Base-by-base conservation (phyloP, 2,113 vertebrate genomes). In the Caracal caracal region DNA sequence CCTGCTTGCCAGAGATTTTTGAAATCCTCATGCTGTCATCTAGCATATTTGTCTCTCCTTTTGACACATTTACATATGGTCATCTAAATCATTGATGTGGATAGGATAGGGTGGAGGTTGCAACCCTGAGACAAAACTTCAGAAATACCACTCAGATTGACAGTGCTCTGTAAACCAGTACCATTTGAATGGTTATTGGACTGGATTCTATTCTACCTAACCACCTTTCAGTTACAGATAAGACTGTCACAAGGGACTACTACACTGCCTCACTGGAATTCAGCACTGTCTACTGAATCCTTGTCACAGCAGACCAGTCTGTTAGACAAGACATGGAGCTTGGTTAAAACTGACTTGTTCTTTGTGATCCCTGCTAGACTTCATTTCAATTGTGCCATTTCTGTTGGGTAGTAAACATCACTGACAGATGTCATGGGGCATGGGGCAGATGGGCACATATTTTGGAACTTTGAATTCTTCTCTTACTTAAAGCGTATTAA, bases 331-430 rank as follows among this genome's bases (percentile, higher is more conserved):
- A 84, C 89, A 93, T 59, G 87, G 56, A 94, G 47, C 65, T 81
- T 90, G 75, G 47, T 35, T 94, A 63, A 88, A 94, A 97, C 78
- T 26, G 35, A 70, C 40, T 85, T 61, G 3, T 71, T 90, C 61
- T 84, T 35, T 88, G 30, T 63, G 66, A 94, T 75, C 9, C 35
- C 56, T 88, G 49, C 20, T 70, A 47, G 22, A 9, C 88, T 88
- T 76, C 51, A 83, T 88, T 51, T 65, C 94, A 93, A 10, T 71
- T 94, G 53, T 49, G 20, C 40, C 70, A 65, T 90, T 95, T 94
- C 49, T 90, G 68, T 80, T 40, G 22, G 63, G 26, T 4, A 59
- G 2, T 15, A 80, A 78, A 65, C 61, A 78, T 28, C 17, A 59
- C 65, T 81, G 51, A 92, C 33, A 90, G 75, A 84, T 90, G 16